Base-by-base conservation (phyloP, 2,888 invertebrate species). In the Stenodema calcarata region DNA sequence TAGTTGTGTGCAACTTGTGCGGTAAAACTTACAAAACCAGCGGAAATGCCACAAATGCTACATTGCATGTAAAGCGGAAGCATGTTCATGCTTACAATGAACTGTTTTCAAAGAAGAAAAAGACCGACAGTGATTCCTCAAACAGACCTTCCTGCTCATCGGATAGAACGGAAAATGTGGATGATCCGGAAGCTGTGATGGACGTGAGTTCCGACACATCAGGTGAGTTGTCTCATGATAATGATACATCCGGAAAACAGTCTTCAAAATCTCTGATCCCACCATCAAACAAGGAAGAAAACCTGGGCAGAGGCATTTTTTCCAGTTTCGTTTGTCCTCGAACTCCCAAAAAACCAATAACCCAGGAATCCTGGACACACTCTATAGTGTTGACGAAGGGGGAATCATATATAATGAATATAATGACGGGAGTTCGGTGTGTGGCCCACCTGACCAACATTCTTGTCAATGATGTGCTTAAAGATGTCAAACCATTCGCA, bases 1-100 rank as follows among this genome's bases (percentile, higher is more conserved):
- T n/a, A 4, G 28, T 30, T 4, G 16, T 11, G n/a, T 73, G 73
- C 73, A 73, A 73, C n/a, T 73, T 73, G 35, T 73, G 73, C 23
- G 73, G 73, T 11, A 73, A 73, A 30, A 9, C 30, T 7, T 73
- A 73, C 73, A 73, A 73, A 30, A 73, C 73, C 11, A 35, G 30
- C 35, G 73, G 73, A 14, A 73, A 73, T n/a, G 73, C 73, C 28
- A 73, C 73, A 28, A 73, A 73, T 73, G 73, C 73, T 35, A 73
- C 30, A 6, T 4, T 35, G 30, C 73, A 73, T 73, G 7, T 73
- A n/a, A 73, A 73, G n/a, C 28, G 73, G 11, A 73, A 73, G 35
- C 73, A 73, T n/a, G 16, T 23, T 11, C 16, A 11, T 9, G 73
- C 73, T 35, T 73, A 16, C 73, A 73, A 28, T n/a, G n/a, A 54